Percentiles rank a stretch among this genome's conserved stretches.
phyloP scores from a whole-genome alignment of 1,140 invertebrate genomes.

The Drosophila tristis region DNA sequence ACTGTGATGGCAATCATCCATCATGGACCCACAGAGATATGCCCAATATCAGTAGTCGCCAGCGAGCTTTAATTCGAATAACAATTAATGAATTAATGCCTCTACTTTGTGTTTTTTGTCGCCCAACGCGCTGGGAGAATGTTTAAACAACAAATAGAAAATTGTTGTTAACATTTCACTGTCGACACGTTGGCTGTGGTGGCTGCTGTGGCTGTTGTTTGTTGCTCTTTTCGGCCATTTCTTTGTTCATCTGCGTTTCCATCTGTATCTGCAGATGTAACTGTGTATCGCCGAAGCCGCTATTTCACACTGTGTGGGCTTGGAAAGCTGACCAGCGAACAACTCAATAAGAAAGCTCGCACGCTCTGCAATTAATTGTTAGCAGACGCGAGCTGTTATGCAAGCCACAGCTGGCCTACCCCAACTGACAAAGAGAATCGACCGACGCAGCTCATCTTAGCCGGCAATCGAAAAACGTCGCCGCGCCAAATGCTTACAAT shows the following conservation, averaged over 20 bases:
- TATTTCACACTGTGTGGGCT: slow-evolving; percentile 32
- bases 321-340: slow-evolving; percentile 21
- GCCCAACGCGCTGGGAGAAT: neutral
- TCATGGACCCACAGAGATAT: slow-evolving; percentile 13
- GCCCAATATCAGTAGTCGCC: slow-evolving; percentile 4
- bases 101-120: neutral
- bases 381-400: slow-evolving; percentile 47
- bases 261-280: neutral
- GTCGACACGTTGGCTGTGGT: slow-evolving; percentile 28
- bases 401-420: slow-evolving; percentile 72
- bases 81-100: slow-evolving; percentile 28
- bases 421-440: slow-evolving; percentile 58
- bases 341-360: slow-evolving; percentile 36
- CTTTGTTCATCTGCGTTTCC: slow-evolving; percentile 31
- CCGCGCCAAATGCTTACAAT: slow-evolving; percentile 60
- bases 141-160: slow-evolving; percentile 40
- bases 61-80: slow-evolving; percentile 20
- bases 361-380: slow-evolving; percentile 46
- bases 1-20: slow-evolving; percentile 33
- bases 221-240: slow-evolving; percentile 18
- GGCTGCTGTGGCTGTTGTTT: neutral
- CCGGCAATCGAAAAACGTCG: slow-evolving; percentile 40
- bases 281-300: neutral
- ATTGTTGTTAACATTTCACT: slow-evolving; percentile 72
- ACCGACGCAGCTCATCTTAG: slow-evolving; percentile 27